Evolutionary conservation across 2,113 vertebrate species (phyloP), one percentile per base, ranked within the genome.

Genomic region (Lampris megalopsis): DNA sequence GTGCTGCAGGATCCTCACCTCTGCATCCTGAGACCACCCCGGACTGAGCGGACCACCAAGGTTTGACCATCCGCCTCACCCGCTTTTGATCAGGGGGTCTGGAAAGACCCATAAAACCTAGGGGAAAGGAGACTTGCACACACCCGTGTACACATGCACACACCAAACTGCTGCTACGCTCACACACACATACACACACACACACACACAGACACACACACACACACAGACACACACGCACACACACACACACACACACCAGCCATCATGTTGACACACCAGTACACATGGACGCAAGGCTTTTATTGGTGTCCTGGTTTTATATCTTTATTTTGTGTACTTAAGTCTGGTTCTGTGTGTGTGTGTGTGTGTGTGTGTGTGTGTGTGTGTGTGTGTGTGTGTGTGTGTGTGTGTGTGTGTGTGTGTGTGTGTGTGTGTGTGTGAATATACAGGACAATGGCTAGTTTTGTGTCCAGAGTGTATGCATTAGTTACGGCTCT

Each of bases 51-150:
- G 79, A 80, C 82, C 82, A 82, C 73, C 79, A 70, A 64, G 63
- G 81, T 59, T 76, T 24, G 24, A 24, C 24, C 66, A 70, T 50
- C 42, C 1, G 52, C 68, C 68, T 83, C 62, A 74, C 88, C 24
- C 24, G 89, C 68, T 87, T 91, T 87, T 91, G 85, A 91, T 91
- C 83, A 89, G 53, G 43, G 57, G 67, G 74, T 84, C 87, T 89
- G 79, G 81, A 73, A 86, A 86, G n/a, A 24, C 24, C 10, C 79
- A 81, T 89, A 86, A 86, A 87, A 84, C 62, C 60, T 62, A 71
- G 72, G 72, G 77, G 82, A 66, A 81, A 50, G 62, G 71, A 74
- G 24, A 24, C 24, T 24, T 24, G 24, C 70, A 68, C 47, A 62
- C 56, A 41, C 47, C 50, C n/a, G 10, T 13, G 36, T 13, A 52